phyloP scores from a whole-genome alignment of 2,888 invertebrate genomes.

The Eulithis prunata region DNA sequence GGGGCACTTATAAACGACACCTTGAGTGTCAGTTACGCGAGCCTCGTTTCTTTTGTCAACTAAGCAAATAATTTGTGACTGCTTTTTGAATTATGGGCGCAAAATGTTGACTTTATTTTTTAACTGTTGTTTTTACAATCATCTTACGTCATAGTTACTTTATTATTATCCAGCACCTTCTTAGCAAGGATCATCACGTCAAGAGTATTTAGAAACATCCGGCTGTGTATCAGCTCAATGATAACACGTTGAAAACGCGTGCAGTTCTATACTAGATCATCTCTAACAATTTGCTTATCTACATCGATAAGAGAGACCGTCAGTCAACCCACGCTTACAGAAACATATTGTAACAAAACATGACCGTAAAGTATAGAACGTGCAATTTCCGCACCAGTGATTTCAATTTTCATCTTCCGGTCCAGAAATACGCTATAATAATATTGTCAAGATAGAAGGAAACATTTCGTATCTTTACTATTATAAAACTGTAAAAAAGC shows the following conservation, averaged over 20 bases:
- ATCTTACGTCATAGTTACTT: too few relatives aligned
- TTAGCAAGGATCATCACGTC: too few relatives aligned
- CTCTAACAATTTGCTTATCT: not conserved
- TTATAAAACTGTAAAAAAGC: too few relatives aligned
- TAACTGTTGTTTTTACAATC: not conserved
- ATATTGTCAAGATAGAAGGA: not conserved
- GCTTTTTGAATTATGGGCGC: constrained; percentile 20
- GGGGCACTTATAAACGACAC: constrained; percentile 9
- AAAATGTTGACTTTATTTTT: constrained; percentile 12
- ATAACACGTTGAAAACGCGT: too few relatives aligned
- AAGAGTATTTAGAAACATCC: too few relatives aligned
- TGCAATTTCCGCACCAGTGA: constrained; percentile 1
- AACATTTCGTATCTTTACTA: not conserved
- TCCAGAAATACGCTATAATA: not conserved
- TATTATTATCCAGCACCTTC: too few relatives aligned
- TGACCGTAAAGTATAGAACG: not conserved
- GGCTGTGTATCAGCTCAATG: too few relatives aligned
- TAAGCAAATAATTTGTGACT: constrained; percentile 36
- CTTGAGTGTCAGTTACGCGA: constrained; percentile 16
- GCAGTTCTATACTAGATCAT: too few relatives aligned
- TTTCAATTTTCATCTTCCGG: not conserved
- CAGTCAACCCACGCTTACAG: not conserved
- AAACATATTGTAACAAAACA: not conserved
- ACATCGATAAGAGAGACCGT: not conserved
- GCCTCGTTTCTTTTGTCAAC: constrained; percentile 36